Base-by-base conservation (phyloP, 2,113 vertebrate genomes). In the Salvator merianae region DNA sequence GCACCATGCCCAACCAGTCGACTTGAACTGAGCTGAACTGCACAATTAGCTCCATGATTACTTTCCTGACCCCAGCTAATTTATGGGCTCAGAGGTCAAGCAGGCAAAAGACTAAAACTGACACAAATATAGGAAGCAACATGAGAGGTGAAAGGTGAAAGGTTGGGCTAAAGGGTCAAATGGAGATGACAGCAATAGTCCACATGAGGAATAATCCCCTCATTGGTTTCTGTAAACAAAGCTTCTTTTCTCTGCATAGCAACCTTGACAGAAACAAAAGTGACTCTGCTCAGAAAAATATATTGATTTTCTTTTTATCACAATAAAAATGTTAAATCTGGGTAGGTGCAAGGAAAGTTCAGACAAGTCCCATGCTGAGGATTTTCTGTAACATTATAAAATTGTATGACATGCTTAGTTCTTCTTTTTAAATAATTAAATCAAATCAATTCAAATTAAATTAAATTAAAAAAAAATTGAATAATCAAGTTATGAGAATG, bases 141-240 rank as follows among this genome's bases (percentile, higher is more conserved):
- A 55, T 63, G 50, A 53, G 13, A 71, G 28, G 40, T 79, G 28
- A 91, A 73, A 88, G 6, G 20, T 80, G 32, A 84, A 78, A 88
- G 88, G 53, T 65, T 53, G 24, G 65, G n/a, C 69, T 47, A 88
- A 84, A 87, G 22, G 38, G 8, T 84, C 86, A 89, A 84, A 86
- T 74, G 36, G 30, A 91, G 78, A 20, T 90, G 71, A 71, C 86
- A 86, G 22, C 36, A 85, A 40, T 16, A 77, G 14, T 22, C 32
- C 43, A 3, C 26, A 77, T 55, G 34, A 43, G 53, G 80, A 89
- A 88, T 32, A 26, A 40, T 65, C 32, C 1, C 18, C 74, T 78
- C 68, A 40, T 38, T 70, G 28, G n/a, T 1, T 0, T 7, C 24
- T 1, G 47, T 69, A 10, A 70, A 75, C 24, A n/a, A 84, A 20